phyloP scores from a whole-genome alignment of 2,888 invertebrate species.

The Drosophila cracens region DNA sequence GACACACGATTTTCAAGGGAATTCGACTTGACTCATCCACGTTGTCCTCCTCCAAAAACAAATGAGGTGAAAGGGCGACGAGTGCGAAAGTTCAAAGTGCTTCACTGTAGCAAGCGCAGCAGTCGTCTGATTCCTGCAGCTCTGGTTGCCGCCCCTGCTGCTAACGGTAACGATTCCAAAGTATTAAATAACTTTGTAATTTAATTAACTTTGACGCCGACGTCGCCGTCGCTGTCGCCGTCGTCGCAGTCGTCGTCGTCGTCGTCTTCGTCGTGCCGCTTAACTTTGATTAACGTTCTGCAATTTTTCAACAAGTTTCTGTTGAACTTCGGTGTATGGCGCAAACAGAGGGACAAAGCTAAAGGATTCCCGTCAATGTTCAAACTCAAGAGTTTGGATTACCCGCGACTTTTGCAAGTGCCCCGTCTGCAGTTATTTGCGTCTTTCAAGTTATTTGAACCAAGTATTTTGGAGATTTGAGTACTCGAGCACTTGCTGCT shows the following conservation, averaged over 20 bases:
- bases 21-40: constrained; percentile 5
- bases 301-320: constrained; percentile 78
- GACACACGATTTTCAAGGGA: constrained; percentile 58
- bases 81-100: constrained; percentile 61
- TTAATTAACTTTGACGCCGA: constrained; percentile 78
- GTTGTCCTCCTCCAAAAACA: constrained; percentile 1
- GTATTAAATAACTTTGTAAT: constrained; percentile 81
- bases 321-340: constrained; percentile 52
- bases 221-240: constrained; percentile 11
- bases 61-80: constrained; percentile 24
- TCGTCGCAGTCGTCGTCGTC: constrained; percentile 23
- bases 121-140: constrained; percentile 31
- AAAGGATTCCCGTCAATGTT: constrained; percentile 46
- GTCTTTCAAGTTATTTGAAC: constrained; percentile 35
- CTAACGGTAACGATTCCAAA: constrained; percentile 68
- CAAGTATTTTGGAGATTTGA: constrained; percentile 37
- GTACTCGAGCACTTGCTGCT: constrained; percentile 20
- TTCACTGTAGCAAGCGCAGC: constrained; percentile 32
- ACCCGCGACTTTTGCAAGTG: constrained; percentile 64
- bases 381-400: constrained; percentile 62
- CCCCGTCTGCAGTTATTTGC: constrained; percentile 39
- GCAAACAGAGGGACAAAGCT: constrained; percentile 1
- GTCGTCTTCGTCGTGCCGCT: constrained; percentile 54
- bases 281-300: constrained; percentile 79
- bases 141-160: constrained; percentile 23